These are phyloP conservation scores for Myanophis thanlyinensis DNA, from an alignment of 2,113 vertebrate species.

Conservation along the genomic window DNA sequence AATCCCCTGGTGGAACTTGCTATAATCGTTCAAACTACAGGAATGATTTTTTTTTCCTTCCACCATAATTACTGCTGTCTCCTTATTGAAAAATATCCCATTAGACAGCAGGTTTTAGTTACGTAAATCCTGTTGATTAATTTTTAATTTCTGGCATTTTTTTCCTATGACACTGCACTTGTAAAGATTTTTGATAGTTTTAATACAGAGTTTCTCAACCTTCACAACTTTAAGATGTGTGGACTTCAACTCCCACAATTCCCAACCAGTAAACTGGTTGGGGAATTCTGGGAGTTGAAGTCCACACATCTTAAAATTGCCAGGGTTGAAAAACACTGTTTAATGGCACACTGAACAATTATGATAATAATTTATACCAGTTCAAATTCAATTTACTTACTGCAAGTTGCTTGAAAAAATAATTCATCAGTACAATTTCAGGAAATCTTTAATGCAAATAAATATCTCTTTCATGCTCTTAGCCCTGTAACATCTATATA, in stretches of 20 bases:
- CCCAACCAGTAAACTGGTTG: background rate
- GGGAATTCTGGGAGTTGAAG: background rate
- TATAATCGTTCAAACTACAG: constrained; percentile 96
- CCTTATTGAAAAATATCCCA: constrained; percentile 97
- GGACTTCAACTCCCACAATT: background rate
- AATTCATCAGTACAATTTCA: constrained; percentile 74
- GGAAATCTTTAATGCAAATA: constrained; percentile 57
- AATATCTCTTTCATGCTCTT: constrained; percentile 35
- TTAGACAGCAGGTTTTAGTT: constrained; percentile 91
- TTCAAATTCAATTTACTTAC: constrained; percentile 76
- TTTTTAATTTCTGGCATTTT: constrained; percentile 87
- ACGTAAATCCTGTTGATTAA: constrained; percentile 93
- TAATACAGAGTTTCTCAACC: constrained; percentile 29
- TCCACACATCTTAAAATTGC: background rate
- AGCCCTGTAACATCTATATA: constrained; percentile 12
- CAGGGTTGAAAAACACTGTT: background rate
- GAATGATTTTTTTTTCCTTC: constrained; percentile 85
- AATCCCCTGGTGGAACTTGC: constrained; percentile 99
- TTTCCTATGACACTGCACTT: constrained; percentile 76
- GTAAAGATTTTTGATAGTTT: constrained; percentile 92
- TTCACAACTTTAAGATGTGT: background rate
- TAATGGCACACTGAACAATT: constrained; percentile 90
- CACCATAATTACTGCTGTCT: constrained; percentile 93
- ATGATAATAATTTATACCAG: constrained; percentile 75
- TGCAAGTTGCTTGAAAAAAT: constrained; percentile 70